Conservation (phyloP, 2,797 vertebrate genomes). For the Atherinosoma microstoma region DNA sequence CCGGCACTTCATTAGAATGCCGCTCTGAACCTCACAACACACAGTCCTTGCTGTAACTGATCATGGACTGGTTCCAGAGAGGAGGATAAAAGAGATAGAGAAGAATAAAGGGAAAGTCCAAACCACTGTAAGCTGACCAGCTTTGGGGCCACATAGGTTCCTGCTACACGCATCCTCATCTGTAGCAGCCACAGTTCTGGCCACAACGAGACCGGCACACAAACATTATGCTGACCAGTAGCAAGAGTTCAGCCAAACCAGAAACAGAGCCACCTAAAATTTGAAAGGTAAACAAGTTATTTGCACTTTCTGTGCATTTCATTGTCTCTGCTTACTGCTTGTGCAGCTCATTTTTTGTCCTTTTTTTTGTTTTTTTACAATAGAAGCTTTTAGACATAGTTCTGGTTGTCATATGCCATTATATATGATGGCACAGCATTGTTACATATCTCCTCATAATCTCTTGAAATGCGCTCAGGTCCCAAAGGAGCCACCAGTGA, state of each 20-base stretch:
- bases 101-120: constrained; percentile 63
- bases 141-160: constrained; percentile 34
- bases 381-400: constrained; percentile 44
- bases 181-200: constrained; percentile 30
- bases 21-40: constrained; percentile 45
- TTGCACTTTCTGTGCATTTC: constrained; percentile 33
- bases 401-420: constrained; percentile 74
- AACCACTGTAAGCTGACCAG: constrained; percentile 69
- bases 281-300: constrained; percentile 45
- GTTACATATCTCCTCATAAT: constrained; percentile 65
- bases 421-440: constrained; percentile 62
- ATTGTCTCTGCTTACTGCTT: constrained; percentile 50
- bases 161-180: constrained; percentile 23
- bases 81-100: constrained; percentile 54
- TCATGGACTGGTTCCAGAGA: constrained; percentile 68
- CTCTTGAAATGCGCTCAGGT: constrained; percentile 61
- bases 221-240: constrained; percentile 69
- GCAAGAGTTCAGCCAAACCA: constrained; percentile 76
- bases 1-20: constrained; percentile 70
- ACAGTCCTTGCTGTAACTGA: constrained; percentile 73
- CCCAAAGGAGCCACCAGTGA: constrained; percentile 65
- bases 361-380: constrained; percentile 47
- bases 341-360: constrained; percentile 27
- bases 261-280: constrained; percentile 47
- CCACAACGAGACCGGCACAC: constrained; percentile 39